phyloP scores from a whole-genome alignment of 1,140 invertebrate species.

The Diachasmimorpha longicaudata region DNA sequence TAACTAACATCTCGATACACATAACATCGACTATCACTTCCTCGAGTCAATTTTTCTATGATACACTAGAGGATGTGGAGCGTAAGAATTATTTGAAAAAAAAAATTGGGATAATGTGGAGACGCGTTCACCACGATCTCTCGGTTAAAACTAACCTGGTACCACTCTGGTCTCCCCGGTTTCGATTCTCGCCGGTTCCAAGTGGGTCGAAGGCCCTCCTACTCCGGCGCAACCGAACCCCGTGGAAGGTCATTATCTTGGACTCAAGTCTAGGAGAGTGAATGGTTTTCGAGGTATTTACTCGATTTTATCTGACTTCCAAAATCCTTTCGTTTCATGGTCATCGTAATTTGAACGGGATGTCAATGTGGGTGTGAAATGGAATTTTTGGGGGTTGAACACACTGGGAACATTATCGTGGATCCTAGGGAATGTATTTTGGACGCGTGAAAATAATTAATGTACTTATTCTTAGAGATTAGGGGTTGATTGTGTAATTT shows the following conservation, averaged over 20 bases:
- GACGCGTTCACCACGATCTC: conserved; percentile 56
- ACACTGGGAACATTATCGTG: too few relatives aligned
- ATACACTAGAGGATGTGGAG: background rate
- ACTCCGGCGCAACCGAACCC: conserved; percentile 46
- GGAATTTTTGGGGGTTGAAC: too few relatives aligned
- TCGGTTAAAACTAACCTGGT: conserved; percentile 55
- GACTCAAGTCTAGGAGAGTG: background rate
- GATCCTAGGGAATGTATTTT: too few relatives aligned
- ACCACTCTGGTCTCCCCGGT: conserved; percentile 42
- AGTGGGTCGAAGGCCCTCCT: conserved; percentile 63
- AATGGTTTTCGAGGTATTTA: background rate
- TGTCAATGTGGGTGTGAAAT: background rate
- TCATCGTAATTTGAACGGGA: background rate
- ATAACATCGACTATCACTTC: background rate
- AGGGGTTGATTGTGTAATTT: background rate
- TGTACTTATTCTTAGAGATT: background rate
- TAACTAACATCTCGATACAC: background rate
- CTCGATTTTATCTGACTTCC: background rate
- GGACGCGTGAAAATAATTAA: background rate
- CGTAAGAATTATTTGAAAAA: too few relatives aligned
- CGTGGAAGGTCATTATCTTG: conserved; percentile 60
- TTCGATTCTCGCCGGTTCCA: conserved; percentile 48
- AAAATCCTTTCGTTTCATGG: background rate
- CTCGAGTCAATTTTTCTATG: too few relatives aligned
- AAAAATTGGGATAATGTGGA: conserved; percentile 14